These are phyloP conservation scores for Clangula hyemalis DNA, from an alignment of 2,797 vertebrate genomes.

Conservation along the genomic window DNA sequence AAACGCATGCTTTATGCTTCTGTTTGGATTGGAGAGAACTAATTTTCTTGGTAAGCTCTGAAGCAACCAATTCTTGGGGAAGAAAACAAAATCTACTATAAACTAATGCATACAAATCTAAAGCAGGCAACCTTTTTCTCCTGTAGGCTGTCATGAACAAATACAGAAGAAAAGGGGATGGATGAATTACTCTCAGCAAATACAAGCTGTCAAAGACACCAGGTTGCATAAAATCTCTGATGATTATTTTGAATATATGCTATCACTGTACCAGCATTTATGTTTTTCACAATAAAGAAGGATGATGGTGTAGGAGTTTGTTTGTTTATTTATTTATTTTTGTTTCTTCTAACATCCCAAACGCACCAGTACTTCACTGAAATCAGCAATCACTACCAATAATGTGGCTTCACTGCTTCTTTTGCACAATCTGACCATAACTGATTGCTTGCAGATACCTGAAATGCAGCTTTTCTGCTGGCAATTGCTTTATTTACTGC, in stretches of 20 bases:
- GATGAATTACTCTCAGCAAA: background rate
- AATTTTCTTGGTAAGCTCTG: background rate
- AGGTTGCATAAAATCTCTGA: background rate
- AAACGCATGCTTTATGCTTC: accelerated
- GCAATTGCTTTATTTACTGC: slow-evolving; percentile 21
- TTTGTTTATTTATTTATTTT: background rate
- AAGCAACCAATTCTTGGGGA: background rate
- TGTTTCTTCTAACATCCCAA: background rate
- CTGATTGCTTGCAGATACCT: background rate
- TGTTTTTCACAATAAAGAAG: background rate
- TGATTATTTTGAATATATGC: background rate
- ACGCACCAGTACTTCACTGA: background rate
- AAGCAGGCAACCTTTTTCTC: background rate
- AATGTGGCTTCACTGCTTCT: background rate
- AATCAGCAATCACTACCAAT: background rate
- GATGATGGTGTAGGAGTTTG: background rate
- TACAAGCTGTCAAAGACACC: background rate
- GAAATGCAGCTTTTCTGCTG: slow-evolving; percentile 23
- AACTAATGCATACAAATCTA: background rate
- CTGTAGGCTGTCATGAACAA: background rate
- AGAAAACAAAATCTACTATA: background rate
- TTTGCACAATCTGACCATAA: background rate
- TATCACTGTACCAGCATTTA: background rate
- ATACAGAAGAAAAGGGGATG: background rate
- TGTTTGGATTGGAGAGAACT: background rate